phyloP scores from a whole-genome alignment of 2,797 vertebrate species.

The Lagorchestes hirsutus region DNA sequence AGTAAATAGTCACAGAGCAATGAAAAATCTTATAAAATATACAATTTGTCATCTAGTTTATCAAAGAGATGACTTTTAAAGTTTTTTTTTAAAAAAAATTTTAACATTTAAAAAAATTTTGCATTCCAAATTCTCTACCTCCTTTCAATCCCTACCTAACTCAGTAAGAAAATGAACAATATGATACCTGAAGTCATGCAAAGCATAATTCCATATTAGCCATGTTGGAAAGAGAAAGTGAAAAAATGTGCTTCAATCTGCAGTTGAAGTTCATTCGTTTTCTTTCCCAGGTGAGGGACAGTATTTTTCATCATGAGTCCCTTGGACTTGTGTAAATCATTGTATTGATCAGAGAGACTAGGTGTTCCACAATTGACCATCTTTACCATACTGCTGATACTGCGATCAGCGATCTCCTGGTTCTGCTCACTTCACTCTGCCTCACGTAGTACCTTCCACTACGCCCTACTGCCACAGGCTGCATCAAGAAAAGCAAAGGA shows the following conservation, averaged over 20 bases:
- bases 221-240: neutral
- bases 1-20: neutral
- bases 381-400: neutral
- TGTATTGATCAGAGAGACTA: neutral
- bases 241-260: neutral
- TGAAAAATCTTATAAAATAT: neutral
- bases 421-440: neutral
- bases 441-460: neutral
- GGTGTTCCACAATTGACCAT: neutral
- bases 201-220: neutral
- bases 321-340: neutral
- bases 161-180: neutral
- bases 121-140: neutral
- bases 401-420: neutral
- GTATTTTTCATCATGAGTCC: neutral
- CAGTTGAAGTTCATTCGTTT: neutral
- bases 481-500: neutral
- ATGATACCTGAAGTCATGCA: neutral
- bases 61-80: neutral
- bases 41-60: neutral
- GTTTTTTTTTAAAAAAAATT: neutral
- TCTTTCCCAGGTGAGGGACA: neutral
- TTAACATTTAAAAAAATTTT: neutral
- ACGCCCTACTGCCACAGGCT: neutral
- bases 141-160: neutral